phyloP scores from a whole-genome alignment of 1,140 invertebrate species.

The Papilio dardanus region DNA sequence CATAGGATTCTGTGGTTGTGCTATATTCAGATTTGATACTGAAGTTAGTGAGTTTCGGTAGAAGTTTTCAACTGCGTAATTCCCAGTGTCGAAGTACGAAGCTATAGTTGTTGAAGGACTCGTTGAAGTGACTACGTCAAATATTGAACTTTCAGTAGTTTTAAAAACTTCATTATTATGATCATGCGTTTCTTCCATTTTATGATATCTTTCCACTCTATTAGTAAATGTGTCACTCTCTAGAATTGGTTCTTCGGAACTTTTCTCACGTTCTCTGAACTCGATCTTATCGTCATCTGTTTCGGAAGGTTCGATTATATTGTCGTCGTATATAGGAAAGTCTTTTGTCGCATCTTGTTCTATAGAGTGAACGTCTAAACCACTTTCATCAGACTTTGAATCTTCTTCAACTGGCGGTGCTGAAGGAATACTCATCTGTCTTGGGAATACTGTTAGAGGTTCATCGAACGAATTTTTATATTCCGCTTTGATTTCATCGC shows the following conservation, averaged over 20 bases:
- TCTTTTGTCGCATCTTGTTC: constrained; percentile 76
- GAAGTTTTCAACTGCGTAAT: constrained; percentile 73
- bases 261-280: constrained; percentile 55
- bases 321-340: constrained; percentile 70
- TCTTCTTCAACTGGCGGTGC: constrained; percentile 66
- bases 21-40: constrained; percentile 41
- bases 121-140: constrained; percentile 45
- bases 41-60: constrained; percentile 60
- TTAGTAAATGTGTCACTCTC: constrained; percentile 69
- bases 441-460: constrained; percentile 43
- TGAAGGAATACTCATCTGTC: constrained; percentile 60
- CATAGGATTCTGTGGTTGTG: constrained; percentile 35
- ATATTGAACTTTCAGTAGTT: constrained; percentile 41
- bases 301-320: constrained; percentile 69
- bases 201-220: constrained; percentile 68
- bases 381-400: constrained; percentile 66
- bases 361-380: constrained; percentile 70
- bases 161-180: constrained; percentile 45
- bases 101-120: constrained; percentile 61
- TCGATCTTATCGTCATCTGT: constrained; percentile 72
- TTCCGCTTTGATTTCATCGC: constrained; percentile 71
- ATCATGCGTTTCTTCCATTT: constrained; percentile 55
- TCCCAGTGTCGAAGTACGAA: constrained; percentile 77
- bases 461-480: constrained; percentile 60
- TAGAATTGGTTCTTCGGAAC: constrained; percentile 50